A percentile compares a stretch with the other conserved stretches of the same genome.
Conservation (phyloP, 2,113 vertebrate genomes). For the Zosterops pallidus region DNA sequence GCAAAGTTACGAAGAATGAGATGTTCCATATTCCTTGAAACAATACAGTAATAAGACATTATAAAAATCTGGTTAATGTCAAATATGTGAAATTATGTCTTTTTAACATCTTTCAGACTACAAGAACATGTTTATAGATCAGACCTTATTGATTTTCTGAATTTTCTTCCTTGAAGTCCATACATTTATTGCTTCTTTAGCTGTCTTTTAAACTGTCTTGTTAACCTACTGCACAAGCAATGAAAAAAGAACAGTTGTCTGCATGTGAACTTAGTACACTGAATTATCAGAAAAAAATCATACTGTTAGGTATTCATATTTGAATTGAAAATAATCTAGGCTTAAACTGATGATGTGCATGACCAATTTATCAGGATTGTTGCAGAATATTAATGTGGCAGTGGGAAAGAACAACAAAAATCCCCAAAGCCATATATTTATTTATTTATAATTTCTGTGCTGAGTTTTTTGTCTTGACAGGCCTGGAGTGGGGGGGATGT, state of each 20-base stretch:
- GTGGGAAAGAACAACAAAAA: background rate
- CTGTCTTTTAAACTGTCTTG: background rate
- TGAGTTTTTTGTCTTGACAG: background rate
- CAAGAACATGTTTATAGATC: background rate
- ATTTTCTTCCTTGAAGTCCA: background rate
- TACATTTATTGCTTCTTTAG: background rate
- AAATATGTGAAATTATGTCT: background rate
- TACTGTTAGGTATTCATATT: background rate
- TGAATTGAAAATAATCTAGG: background rate
- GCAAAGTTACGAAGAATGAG: background rate
- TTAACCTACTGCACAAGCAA: background rate
- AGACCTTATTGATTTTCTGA: background rate
- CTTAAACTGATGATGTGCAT: background rate
- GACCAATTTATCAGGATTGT: background rate
- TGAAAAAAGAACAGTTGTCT: background rate
- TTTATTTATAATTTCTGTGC: background rate
- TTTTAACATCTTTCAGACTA: background rate
- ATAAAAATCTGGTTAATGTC: background rate
- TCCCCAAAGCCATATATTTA: background rate
- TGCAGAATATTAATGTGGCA: background rate
- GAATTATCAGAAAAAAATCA: background rate
- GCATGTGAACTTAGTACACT: background rate
- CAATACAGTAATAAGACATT: background rate
- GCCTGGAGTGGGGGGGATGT: rapidly evolving
- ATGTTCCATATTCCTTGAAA: background rate